phyloP scores from a whole-genome alignment of 1,140 invertebrate genomes.

The Scaptodrosophila lebanonensis region DNA sequence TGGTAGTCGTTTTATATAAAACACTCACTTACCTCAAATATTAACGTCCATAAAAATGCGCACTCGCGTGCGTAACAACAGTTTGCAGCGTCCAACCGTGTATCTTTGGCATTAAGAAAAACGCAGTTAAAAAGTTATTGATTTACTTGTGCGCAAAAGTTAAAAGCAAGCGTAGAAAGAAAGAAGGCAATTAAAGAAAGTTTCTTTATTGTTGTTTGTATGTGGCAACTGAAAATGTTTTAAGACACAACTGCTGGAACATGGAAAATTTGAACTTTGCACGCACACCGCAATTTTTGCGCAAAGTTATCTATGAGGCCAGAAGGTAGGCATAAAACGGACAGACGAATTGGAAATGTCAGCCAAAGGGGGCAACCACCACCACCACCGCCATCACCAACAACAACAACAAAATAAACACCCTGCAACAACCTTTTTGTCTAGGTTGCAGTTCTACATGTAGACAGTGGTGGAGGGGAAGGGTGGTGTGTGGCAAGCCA shows the following conservation, averaged over 20 bases:
- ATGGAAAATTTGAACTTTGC: slow-evolving; percentile 77
- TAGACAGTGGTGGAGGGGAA: too few species aligned
- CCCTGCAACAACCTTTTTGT: too few species aligned
- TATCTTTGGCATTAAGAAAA: too few species aligned
- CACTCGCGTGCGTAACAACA: too few species aligned
- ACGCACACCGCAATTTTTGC: slow-evolving; percentile 75
- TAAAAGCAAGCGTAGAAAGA: slow-evolving; percentile 24
- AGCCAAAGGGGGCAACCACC: slow-evolving; percentile 8
- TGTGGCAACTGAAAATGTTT: too few species aligned
- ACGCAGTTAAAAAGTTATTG: slow-evolving; percentile 20
- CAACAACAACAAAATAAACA: slow-evolving; percentile 2
- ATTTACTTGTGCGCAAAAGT: slow-evolving; percentile 58
- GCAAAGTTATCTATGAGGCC: slow-evolving; percentile 71
- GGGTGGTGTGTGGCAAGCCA: too few species aligned
- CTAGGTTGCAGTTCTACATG: too few species aligned
- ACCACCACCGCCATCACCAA: neutral
- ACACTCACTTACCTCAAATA: too few species aligned
- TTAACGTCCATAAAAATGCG: too few species aligned
- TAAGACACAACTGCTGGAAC: slow-evolving; percentile 18
- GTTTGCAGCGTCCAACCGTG: too few species aligned
- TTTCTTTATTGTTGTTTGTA: slow-evolving; percentile 52
- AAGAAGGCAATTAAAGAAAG: slow-evolving; percentile 38
- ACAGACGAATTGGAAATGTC: slow-evolving; percentile 16
- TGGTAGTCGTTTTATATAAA: too few species aligned
- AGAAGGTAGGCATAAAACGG: slow-evolving; percentile 63